Base-by-base conservation (phyloP, 2,113 vertebrate species). In the Campylomormyrus numenius region DNA sequence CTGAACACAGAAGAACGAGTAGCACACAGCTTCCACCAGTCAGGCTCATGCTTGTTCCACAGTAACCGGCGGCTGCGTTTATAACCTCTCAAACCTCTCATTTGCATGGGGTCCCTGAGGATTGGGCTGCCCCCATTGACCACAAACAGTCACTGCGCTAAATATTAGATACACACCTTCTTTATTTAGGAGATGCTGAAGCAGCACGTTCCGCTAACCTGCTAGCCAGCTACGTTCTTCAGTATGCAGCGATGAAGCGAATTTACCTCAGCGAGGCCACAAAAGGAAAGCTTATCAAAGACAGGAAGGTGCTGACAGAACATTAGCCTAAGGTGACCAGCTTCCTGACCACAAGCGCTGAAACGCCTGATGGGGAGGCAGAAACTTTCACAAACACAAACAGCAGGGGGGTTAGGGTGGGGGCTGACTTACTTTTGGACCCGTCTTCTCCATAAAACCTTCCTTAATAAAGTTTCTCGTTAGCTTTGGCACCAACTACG, bases 381-480 rank as follows among this genome's bases (percentile, higher is more conserved):
- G 62, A 2, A 66, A n/a, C n/a, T 27, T n/a, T 9, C 3, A 62
- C 58, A 19, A 19, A 42, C 35, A 19, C 35, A 19, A 5, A 45
- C 2, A 15, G n/a, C 13, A 24, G 19, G 21, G 39, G 15, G 9
- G 35, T 0, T 39, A 39, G 35, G 0, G 39, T 42, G 11, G n/a
- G 39, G 31, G 9, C 27, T n/a, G 15, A 87, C 85, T 56, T 24
- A 95, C 97, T 95, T 96, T 98, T 74, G 98, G 97, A 35, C 97
- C 97, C 0, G 97, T 98, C 93, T 98, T 98, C 93, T 98, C 97
- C 97, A 98, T 98, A 93, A 96, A 97, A 42, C 98, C 97, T 94
- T 97, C 96, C 93, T 96, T 97, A 88, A 95, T 90, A 91, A 96
- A 98, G 94, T 95, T 96, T 94, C 97, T 96, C 90, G 97, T 98